A percentile compares a stretch with the other conserved stretches of the same genome.
These are phyloP conservation scores for Tenthredo distinguenda DNA, from an alignment of 2,888 invertebrate species.

Conservation along the genomic window DNA sequence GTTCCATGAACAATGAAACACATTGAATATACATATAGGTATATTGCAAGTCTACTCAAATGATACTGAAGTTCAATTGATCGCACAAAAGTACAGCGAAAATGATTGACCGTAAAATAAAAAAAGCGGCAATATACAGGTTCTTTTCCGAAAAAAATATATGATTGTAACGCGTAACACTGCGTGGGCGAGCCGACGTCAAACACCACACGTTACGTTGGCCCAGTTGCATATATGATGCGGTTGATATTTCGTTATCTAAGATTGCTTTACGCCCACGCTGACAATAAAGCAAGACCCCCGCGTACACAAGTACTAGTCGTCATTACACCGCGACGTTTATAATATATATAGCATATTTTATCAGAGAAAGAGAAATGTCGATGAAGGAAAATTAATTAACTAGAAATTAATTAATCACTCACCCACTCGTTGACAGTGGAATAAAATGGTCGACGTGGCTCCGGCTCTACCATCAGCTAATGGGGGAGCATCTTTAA, in stretches of 20 bases:
- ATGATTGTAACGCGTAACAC: neutral
- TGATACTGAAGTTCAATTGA: neutral
- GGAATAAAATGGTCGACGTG: constrained; percentile 70
- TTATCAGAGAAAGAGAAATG: neutral
- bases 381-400: neutral
- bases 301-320: constrained; percentile 19
- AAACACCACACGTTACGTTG: constrained; percentile 37
- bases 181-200: constrained; percentile 38
- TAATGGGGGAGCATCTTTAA: constrained; percentile 68
- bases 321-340: neutral
- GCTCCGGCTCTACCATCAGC: constrained; percentile 67
- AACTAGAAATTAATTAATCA: neutral
- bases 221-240: constrained; percentile 61
- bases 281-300: neutral
- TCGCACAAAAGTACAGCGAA: neutral
- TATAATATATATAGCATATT: neutral
- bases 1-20: neutral
- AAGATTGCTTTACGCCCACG: constrained; percentile 55
- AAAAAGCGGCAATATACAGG: neutral
- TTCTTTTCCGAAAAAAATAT: neutral
- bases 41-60: too few species aligned
- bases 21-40: too few species aligned
- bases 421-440: neutral
- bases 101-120: neutral
- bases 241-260: constrained; percentile 60